Evolutionary conservation across 2,797 vertebrate genomes (phyloP), one percentile per base, ranked within the genome.

Genomic region (Thamnophis elegans): DNA sequence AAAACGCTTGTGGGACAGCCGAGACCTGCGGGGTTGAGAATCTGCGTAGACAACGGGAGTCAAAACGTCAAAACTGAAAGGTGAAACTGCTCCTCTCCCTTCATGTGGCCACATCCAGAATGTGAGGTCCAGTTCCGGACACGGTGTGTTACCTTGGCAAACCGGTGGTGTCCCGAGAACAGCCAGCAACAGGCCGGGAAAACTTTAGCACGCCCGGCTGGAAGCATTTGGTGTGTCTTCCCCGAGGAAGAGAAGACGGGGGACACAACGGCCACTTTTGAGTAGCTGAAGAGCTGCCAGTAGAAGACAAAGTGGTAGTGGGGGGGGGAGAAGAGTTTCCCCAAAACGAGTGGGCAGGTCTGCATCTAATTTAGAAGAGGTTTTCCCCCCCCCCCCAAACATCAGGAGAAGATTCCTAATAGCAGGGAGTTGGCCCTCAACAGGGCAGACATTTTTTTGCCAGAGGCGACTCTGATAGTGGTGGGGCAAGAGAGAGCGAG

Each of bases 21-120:
- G 1, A 6, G 12, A n/a, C 5, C 28, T n/a, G 1, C 1, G 5
- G 13, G 13, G 5, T 5, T 2, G 28, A 65, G 28, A 16, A n/a
- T 2, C 28, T n/a, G 28, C 13, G 5, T 5, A 7, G 62, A 32
- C 28, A 14, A n/a, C 62, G 16, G 28, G 62, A n/a, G 13, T 16
- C 62, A 32, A 68, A 42, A 42, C 8, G 68, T 10, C 32, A 42
- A 42, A 32, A 42, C 32, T 4, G 36, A 20, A 20, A 20, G 68
- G 36, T 78, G 18, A 3, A 10, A 10, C 20, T 78, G 16, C 3
- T 20, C 16, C 68, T 42, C 68, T 36, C 68, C 3, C 65, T 36
- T 18, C 2, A 6, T 3, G 32, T 36, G n/a, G 32, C 68, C 68
- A 36, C 68, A 9, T 68, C 68, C 1, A 16, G 68, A 78, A 78